Conservation (phyloP, 2,113 vertebrate species). For the Halcyon malimbica region DNA sequence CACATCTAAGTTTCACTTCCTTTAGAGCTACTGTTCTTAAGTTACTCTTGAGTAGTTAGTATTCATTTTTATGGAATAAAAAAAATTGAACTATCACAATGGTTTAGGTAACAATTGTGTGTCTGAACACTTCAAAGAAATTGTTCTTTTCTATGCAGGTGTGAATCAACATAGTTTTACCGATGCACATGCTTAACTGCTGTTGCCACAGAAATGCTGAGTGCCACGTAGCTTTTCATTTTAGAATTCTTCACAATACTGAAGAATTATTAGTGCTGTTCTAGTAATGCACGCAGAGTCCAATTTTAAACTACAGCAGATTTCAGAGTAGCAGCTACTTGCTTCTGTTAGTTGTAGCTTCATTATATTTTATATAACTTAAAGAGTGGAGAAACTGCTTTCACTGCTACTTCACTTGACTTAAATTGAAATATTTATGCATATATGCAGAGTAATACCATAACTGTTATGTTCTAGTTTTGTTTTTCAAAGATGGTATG, state of each 20-base stretch:
- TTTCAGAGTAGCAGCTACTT: background rate
- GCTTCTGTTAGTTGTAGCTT: background rate
- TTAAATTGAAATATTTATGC: background rate
- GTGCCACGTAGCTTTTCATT: background rate
- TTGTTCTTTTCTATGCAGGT: background rate
- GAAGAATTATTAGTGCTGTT: background rate
- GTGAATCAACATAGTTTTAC: background rate
- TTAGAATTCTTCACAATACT: background rate
- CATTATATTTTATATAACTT: background rate
- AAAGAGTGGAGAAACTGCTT: background rate
- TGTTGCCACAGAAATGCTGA: background rate
- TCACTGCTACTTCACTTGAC: background rate
- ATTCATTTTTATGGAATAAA: too few species aligned
- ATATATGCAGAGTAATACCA: background rate
- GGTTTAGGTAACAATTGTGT: rapidly evolving
- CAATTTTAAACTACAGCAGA: background rate
- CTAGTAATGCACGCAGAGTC: background rate
- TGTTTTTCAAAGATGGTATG: background rate
- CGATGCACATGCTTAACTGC: background rate
- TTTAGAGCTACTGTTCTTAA: background rate
- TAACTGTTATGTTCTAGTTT: background rate
- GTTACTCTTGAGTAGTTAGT: too few species aligned
- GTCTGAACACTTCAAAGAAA: background rate
- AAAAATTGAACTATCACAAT: background rate
- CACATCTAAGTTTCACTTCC: background rate